Base-by-base conservation (phyloP, 2,888 invertebrate genomes). In the Rhorus exstirpatorius region DNA sequence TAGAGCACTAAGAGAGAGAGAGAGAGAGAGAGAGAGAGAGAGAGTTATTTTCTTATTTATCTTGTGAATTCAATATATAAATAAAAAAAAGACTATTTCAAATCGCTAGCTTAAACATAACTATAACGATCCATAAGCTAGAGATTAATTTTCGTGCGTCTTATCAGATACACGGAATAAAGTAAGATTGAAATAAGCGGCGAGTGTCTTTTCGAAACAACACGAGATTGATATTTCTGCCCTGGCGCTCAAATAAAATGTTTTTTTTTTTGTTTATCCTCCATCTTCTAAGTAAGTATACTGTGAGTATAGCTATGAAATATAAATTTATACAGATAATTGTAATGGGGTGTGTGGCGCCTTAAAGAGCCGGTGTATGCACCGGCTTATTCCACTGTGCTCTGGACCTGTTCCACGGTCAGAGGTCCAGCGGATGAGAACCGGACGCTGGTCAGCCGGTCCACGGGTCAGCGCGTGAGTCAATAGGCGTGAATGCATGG, bases 341-440 rank as follows among this genome's bases (percentile, higher is more conserved):
- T 86, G 86, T 87, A 90, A 89, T 87, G 83, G 88, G 87, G 86
- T 87, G 86, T 19, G 7, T 67, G 76, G 81, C 79, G 84, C 81
- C 70, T 31, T 60, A 8, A 10, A 46, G 63, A 74, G 79, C 68
- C 79, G 70, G 79, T 82, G 71, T 38, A 82, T 51, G 67, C 72
- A 67, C 70, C 75, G 51, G 44, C 68, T 67, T 71, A 61, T 68
- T 24, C 63, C 17, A 53, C 26, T 71, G 49, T 53, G 44, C 41
- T 68, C 88, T 86, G 89, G 89, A 90, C 90, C 91, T 90, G 91
- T 88, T 38, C 88, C 87, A 77, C 86, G 89, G 91, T 90, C 89
- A 91, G 88, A 90, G 90, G 89, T 91, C 89, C 91, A 90, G 88
- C 79, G 71, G 82, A 88, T 89, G 88, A 88, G 85, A 89, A 90